A percentile compares a stretch with the other conserved stretches of the same genome.
Conservation (phyloP, 2,888 invertebrate species). For the Hipparchia sbordonii region DNA sequence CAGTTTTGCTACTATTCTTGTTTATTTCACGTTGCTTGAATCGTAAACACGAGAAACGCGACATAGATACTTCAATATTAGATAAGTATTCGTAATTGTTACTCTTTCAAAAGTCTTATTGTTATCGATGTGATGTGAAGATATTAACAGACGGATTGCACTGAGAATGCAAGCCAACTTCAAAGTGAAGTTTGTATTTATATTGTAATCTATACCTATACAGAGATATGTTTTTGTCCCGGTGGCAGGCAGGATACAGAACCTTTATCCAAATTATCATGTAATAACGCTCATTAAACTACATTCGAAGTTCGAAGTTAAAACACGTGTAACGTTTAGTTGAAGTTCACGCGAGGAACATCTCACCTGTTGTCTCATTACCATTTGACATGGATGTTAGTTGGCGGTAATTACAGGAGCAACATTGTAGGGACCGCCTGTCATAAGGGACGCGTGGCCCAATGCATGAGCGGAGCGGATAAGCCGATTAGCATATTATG, state of each 20-base stretch:
- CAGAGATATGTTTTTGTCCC: too few species aligned
- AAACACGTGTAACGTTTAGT: slow-evolving; percentile 17
- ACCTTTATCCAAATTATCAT: background rate
- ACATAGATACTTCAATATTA: too few species aligned
- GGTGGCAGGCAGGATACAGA: background rate
- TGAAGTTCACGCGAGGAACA: slow-evolving; percentile 10
- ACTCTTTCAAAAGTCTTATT: too few species aligned
- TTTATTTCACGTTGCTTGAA: slow-evolving; percentile 11
- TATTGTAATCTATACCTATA: too few species aligned
- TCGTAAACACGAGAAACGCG: background rate
- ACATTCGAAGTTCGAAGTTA: slow-evolving; percentile 7
- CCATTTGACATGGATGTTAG: slow-evolving; percentile 43
- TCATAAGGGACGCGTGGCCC: slow-evolving; percentile 10
- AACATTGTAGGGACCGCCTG: slow-evolving; percentile 14
- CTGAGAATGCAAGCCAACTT: too few species aligned
- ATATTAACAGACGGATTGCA: too few species aligned
- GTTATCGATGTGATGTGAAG: too few species aligned
- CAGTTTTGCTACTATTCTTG: slow-evolving; percentile 14
- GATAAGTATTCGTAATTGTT: too few species aligned
- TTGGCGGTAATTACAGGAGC: slow-evolving; percentile 38
- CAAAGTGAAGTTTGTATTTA: too few species aligned
- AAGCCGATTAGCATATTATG: background rate
- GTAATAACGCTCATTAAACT: slow-evolving; percentile 6
- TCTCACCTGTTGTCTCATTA: slow-evolving; percentile 41
- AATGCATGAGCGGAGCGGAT: slow-evolving; percentile 3